Evolutionary conservation across 1,140 invertebrate genomes (phyloP).

Genomic region (Heterodera schachtii): DNA sequence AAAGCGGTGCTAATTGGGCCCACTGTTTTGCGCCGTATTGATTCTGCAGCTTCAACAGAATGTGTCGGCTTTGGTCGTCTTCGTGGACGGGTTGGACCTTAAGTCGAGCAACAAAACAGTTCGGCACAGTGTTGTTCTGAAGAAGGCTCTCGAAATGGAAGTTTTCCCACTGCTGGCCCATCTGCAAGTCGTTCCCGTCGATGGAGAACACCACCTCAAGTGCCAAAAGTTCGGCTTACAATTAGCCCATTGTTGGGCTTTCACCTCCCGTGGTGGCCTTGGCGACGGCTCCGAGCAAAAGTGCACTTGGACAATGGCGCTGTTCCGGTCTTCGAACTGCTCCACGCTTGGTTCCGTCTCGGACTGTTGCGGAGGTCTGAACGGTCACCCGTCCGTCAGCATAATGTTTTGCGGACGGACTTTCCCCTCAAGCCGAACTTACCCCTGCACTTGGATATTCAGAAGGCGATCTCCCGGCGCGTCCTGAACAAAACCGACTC

Average conservation of each 20-base stretch:
- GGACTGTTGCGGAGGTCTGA: conserved; percentile 41
- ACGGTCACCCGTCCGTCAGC: not conserved
- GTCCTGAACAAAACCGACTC: conserved; percentile 6
- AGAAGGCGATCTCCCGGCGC: conserved; percentile 51
- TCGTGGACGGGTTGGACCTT: conserved; percentile 58
- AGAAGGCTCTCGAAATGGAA: conserved; percentile 58
- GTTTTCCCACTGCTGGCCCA: conserved; percentile 63
- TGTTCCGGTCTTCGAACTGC: conserved; percentile 50
- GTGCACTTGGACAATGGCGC: conserved; percentile 59
- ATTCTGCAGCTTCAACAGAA: conserved; percentile 63
- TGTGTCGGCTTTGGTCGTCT: conserved; percentile 59
- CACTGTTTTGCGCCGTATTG: conserved; percentile 62
- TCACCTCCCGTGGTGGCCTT: conserved; percentile 55
- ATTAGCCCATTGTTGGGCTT: not conserved
- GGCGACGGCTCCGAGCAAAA: conserved; percentile 64
- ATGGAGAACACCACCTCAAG: conserved; percentile 55
- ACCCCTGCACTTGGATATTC: conserved; percentile 62
- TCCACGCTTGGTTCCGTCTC: conserved; percentile 59
- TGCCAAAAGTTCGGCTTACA: not conserved
- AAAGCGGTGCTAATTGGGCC: conserved; percentile 6
- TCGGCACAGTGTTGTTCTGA: conserved; percentile 63
- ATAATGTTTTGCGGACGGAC: not conserved
- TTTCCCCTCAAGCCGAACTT: not conserved
- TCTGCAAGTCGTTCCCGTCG: conserved; percentile 62
- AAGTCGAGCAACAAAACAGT: conserved; percentile 60